These are phyloP conservation scores for Pachyseris speciosa DNA, from an alignment of 64 coral and sea anemone species.

Conservation along the genomic window DNA sequence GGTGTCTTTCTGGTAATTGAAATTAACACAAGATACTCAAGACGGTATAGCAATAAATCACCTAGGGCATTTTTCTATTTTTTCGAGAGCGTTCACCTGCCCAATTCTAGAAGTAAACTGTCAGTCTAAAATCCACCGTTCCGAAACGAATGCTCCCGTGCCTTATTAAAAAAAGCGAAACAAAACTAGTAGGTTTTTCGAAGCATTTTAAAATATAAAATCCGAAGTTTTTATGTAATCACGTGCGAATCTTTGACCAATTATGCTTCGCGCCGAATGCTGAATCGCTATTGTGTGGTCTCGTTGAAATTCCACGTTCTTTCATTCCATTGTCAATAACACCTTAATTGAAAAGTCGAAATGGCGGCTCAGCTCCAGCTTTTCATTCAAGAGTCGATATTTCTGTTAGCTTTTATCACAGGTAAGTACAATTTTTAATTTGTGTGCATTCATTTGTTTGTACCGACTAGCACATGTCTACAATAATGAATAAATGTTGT, in stretches of 20 bases:
- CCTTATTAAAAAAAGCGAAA: no score
- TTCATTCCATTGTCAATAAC: neutral
- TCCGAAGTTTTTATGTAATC: no score
- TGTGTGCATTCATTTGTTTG: neutral
- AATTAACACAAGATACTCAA: no score
- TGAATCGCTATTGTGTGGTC: neutral
- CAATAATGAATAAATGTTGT: neutral
- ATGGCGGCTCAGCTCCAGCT: neutral
- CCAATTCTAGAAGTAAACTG: no score
- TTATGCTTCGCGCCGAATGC: neutral
- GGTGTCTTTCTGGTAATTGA: no score
- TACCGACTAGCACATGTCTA: neutral
- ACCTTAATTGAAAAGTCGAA: neutral
- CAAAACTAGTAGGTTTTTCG: no score
- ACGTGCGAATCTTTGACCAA: neutral
- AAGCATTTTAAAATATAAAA: no score
- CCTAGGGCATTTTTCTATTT: no score
- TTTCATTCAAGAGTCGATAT: neutral
- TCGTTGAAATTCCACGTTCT: neutral
- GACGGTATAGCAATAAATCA: no score
- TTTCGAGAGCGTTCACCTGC: no score
- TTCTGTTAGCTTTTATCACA: neutral
- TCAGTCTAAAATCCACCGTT: no score
- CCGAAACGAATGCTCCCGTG: no score
- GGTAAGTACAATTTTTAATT: neutral